Evolutionary conservation across 2,113 vertebrate species (phyloP).

Genomic region (Ramphastos sulfuratus): DNA sequence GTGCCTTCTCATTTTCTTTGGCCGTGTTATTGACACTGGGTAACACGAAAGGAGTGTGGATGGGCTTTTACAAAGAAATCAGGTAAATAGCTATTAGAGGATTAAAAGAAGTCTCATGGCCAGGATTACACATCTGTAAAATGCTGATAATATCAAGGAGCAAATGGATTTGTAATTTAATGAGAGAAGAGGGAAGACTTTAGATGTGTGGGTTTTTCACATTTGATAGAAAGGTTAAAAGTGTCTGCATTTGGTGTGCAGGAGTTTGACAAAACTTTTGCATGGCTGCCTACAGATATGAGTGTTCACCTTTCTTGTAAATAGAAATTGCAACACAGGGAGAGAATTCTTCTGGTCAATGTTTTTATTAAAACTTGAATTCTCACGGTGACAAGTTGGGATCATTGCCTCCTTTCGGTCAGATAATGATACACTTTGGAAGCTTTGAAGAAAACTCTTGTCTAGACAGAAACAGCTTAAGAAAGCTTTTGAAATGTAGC

Average conservation of each 20-base stretch:
- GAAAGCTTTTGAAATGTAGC: slow-evolving; percentile 23
- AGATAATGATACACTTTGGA: background rate
- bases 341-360: background rate
- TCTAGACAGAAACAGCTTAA: slow-evolving; percentile 40
- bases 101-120: slow-evolving; percentile 59
- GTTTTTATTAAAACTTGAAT: slow-evolving; percentile 45
- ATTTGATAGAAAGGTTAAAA: slow-evolving; percentile 43
- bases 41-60: slow-evolving; percentile 63
- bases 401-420: slow-evolving; percentile 22
- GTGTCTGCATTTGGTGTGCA: background rate
- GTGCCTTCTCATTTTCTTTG: slow-evolving; percentile 37
- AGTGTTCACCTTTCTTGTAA: background rate
- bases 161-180: slow-evolving; percentile 58
- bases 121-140: slow-evolving; percentile 44
- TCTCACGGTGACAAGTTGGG: background rate
- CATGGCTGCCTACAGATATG: background rate
- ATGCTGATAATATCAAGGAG: slow-evolving; percentile 51
- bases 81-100: slow-evolving; percentile 39
- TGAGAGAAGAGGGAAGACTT: background rate
- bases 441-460: slow-evolving; percentile 47
- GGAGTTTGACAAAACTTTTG: background rate
- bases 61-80: slow-evolving; percentile 76
- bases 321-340: background rate
- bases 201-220: background rate
- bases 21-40: slow-evolving; percentile 43